Base-by-base conservation (phyloP, 2,113 vertebrate species). In the Numenius arquata region DNA sequence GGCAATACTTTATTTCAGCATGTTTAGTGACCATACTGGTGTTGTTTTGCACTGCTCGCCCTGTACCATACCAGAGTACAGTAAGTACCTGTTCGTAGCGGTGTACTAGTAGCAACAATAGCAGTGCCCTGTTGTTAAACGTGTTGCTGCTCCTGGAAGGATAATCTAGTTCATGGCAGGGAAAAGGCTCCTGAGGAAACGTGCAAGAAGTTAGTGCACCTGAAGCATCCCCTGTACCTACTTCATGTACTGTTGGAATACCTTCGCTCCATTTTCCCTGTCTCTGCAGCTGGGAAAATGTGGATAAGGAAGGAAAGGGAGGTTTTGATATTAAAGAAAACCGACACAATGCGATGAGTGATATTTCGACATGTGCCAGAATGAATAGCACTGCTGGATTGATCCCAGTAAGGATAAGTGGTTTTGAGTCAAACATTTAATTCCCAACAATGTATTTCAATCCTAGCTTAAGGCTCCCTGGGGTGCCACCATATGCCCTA, bases 401-500 rank as follows among this genome's bases (percentile, higher is more conserved):
- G n/a, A 67, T 67, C 53, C 12, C 26, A 19, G 27, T 23, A 48
- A 79, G 58, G n/a, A 2, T 41, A 45, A 68, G 14, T 16, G 18
- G 48, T 48, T 36, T 48, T 88, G 70, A 71, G 55, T 25, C 62
- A 47, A 80, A 36, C 21, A 29, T 55, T 86, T 67, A 3, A 16
- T 52, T 73, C 50, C 40, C 55, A 81, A 3, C 26, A n/a, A 36
- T 17, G 23, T 63, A 29, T 70, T 90, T 93, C 40, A 40, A 6
- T 58, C 11, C 36, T 66, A n/a, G 5, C 6, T 61, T 63, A 29
- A 67, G 30, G 30, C 3, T 83, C 23, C 15, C 29, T 55, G 40
- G 17, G 8, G 20, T 88, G 48, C 27, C 52, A 62, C 6, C 0
- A 0, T 7, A 8, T 48, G 34, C 38, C 53, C 40, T 72, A 65